Evolutionary conservation across 2,888 invertebrate species (phyloP).

Genomic region (Trichogramma evanescens): DNA sequence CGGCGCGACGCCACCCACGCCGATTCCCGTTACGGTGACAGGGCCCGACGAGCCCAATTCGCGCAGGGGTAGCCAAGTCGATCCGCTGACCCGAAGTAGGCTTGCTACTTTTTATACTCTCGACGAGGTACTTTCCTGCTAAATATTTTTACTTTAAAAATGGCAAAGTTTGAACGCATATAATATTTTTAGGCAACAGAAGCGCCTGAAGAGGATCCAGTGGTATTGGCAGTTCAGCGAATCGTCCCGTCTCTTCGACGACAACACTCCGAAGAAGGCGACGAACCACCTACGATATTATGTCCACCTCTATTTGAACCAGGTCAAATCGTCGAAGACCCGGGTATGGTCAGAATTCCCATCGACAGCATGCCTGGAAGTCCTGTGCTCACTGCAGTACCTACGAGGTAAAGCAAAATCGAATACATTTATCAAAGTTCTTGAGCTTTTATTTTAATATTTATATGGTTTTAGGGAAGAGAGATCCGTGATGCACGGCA

Average conservation of each 20-base stretch:
- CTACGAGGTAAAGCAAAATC: no score
- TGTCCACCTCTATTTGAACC: constrained; percentile 24
- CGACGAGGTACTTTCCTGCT: constrained; percentile 27
- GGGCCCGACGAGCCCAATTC: constrained; percentile 40
- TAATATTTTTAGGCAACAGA: no score
- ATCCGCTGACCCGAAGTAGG: constrained; percentile 23
- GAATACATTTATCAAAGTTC: no score
- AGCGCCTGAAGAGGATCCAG: no score
- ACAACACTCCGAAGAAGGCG: constrained; percentile 33
- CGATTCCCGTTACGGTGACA: constrained; percentile 48
- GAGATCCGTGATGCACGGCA: no score
- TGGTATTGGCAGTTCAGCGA: constrained; percentile 22
- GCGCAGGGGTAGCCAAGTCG: constrained; percentile 30
- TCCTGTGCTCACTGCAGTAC: no score
- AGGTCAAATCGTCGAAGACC: not conserved
- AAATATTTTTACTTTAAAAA: not conserved
- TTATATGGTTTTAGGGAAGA: no score
- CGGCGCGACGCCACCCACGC: constrained; percentile 52
- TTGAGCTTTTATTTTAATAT: no score
- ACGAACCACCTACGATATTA: constrained; percentile 32
- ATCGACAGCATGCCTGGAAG: no score
- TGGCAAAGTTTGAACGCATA: not conserved
- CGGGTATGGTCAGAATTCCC: no score
- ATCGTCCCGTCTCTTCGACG: constrained; percentile 19
- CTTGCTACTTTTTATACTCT: constrained; percentile 36